These are phyloP conservation scores for Parotocinclus haroldoi DNA, from an alignment of 2,797 vertebrate genomes.

Conservation along the genomic window DNA sequence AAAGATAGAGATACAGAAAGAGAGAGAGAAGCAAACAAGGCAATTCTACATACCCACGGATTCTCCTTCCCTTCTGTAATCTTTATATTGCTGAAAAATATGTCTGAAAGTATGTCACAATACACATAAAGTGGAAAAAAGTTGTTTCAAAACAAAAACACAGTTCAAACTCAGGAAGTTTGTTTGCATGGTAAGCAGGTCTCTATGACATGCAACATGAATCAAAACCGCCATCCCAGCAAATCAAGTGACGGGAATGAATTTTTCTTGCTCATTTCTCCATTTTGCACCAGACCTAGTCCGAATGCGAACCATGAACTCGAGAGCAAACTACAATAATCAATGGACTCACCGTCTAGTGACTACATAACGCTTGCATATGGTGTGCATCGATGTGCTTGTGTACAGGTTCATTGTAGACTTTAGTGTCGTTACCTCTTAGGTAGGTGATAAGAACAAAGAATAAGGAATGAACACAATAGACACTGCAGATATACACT, in stretches of 20 bases:
- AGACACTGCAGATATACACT: too few relatives aligned
- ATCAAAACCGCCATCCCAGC: neutral
- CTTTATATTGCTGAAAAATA: slow-evolving; percentile 9
- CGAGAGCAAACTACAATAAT: too few relatives aligned
- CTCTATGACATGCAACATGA: neutral
- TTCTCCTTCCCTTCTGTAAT: slow-evolving; percentile 44
- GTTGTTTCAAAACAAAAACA: slow-evolving; percentile 28
- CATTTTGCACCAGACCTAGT: too few relatives aligned
- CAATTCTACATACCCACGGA: slow-evolving; percentile 67
- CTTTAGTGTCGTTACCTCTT: too few relatives aligned
- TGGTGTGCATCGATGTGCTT: too few relatives aligned
- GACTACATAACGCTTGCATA: too few relatives aligned
- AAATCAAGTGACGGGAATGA: neutral
- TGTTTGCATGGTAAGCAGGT: neutral
- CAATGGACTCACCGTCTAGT: too few relatives aligned
- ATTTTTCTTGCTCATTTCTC: neutral
- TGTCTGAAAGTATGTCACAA: slow-evolving; percentile 44
- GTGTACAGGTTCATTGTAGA: too few relatives aligned
- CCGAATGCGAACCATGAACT: too few relatives aligned
- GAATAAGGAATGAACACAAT: too few relatives aligned
- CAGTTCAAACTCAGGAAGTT: neutral
- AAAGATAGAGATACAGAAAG: slow-evolving; percentile 66
- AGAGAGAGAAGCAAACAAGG: slow-evolving; percentile 55
- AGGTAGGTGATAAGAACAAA: too few relatives aligned
- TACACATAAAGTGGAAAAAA: slow-evolving; percentile 34